Conservation (phyloP, 1,140 invertebrate genomes). For the Chelonus insularis region DNA sequence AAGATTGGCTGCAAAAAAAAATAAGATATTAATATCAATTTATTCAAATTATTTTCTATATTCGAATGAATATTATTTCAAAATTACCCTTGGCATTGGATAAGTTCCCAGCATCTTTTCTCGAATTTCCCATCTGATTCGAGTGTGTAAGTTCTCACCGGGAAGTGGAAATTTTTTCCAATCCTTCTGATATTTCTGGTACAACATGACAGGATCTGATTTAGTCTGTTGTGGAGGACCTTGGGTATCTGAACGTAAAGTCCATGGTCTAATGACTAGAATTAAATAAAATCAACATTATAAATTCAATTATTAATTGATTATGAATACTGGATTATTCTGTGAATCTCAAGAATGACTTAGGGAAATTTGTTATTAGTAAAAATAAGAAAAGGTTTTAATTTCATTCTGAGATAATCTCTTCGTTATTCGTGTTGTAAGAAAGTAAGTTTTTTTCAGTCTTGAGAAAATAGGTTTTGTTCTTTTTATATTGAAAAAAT, state of each 20-base stretch:
- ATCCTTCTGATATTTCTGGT: constrained; percentile 73
- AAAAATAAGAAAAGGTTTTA: no score
- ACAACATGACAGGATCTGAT: constrained; percentile 73
- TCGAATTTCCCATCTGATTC: constrained; percentile 67
- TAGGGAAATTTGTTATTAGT: background rate
- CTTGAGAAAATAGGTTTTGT: no score
- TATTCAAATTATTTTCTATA: background rate
- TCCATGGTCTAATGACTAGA: constrained; percentile 61
- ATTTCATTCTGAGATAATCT: no score
- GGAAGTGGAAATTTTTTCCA: constrained; percentile 76
- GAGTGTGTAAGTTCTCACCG: constrained; percentile 66
- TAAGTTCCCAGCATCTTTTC: constrained; percentile 62
- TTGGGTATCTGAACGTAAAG: constrained; percentile 43
- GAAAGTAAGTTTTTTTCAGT: no score
- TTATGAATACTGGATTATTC: no score
- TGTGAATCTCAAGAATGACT: no score
- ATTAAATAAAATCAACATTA: constrained; percentile 18
- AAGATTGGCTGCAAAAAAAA: constrained; percentile 42
- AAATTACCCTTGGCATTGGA: constrained; percentile 50
- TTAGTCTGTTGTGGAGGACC: constrained; percentile 46
- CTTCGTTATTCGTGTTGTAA: no score
- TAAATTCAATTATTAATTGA: constrained; percentile 2
- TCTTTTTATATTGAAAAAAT: no score
- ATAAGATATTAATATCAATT: constrained; percentile 7
- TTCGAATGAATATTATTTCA: constrained; percentile 1